phyloP scores from a whole-genome alignment of 2,113 vertebrate genomes.

The Otis tarda region DNA sequence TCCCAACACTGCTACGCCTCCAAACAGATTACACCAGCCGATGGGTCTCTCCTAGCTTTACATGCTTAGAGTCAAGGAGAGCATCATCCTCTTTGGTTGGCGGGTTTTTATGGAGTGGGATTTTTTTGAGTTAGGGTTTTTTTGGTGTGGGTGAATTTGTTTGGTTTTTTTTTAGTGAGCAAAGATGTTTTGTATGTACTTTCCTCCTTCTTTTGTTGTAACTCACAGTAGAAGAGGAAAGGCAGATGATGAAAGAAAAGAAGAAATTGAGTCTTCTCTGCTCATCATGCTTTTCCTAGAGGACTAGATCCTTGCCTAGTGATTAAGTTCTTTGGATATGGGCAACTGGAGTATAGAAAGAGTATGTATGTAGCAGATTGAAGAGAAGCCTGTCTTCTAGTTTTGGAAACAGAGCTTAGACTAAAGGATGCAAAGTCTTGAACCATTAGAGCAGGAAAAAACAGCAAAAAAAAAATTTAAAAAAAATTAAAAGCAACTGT shows the following conservation, averaged over 20 bases:
- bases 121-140: background rate
- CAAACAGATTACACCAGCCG: background rate
- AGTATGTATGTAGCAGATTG: background rate
- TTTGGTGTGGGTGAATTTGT: background rate
- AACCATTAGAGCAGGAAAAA: background rate
- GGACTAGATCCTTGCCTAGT: background rate
- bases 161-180: background rate
- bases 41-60: background rate
- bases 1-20: background rate
- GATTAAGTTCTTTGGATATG: background rate
- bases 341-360: background rate
- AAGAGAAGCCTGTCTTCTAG: background rate
- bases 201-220: background rate
- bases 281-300: background rate
- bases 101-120: background rate
- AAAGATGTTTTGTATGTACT: background rate
- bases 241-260: background rate
- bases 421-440: background rate
- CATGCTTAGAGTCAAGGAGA: background rate
- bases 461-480: background rate
- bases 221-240: background rate
- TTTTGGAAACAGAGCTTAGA: background rate
- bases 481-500: background rate
- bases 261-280: background rate
- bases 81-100: background rate